These are phyloP conservation scores for Bombus pyrosoma DNA, from an alignment of 1,140 invertebrate genomes.

Conservation along the genomic window DNA sequence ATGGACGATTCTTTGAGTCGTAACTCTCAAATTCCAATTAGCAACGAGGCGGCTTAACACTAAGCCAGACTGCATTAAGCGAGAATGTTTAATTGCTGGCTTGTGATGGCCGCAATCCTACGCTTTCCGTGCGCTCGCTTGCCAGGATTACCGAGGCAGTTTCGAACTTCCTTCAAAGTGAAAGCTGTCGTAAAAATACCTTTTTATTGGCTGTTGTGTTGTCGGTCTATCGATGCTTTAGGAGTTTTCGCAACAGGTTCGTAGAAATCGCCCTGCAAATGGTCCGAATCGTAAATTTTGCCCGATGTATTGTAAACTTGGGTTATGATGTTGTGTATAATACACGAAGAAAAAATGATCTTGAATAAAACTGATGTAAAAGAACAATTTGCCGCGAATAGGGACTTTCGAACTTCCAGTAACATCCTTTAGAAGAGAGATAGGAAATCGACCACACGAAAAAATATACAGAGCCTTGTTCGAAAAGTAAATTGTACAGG, in stretches of 20 bases:
- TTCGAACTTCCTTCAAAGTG: slow-evolving; percentile 9
- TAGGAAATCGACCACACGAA: too few species aligned
- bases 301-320: not conserved
- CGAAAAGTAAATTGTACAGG: too few species aligned
- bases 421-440: not conserved
- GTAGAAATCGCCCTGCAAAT: not conserved
- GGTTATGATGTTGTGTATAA: not conserved
- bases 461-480: too few species aligned
- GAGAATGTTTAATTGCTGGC: not conserved
- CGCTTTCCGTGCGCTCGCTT: not conserved
- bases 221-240: slow-evolving; percentile 23
- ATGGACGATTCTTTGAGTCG: not conserved
- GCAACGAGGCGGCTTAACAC: not conserved
- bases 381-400: not conserved
- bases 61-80: slow-evolving; percentile 16
- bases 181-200: not conserved
- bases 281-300: not conserved
- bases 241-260: slow-evolving; percentile 31
- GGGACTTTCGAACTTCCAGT: not conserved
- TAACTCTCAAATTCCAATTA: slow-evolving; percentile 42
- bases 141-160: slow-evolving; percentile 13
- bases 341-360: not conserved
- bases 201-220: slow-evolving; percentile 11
- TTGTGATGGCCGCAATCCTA: not conserved
- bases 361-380: not conserved